Evolutionary conservation across 2,113 vertebrate species (phyloP).

Genomic region (Prunella fulvescens): DNA sequence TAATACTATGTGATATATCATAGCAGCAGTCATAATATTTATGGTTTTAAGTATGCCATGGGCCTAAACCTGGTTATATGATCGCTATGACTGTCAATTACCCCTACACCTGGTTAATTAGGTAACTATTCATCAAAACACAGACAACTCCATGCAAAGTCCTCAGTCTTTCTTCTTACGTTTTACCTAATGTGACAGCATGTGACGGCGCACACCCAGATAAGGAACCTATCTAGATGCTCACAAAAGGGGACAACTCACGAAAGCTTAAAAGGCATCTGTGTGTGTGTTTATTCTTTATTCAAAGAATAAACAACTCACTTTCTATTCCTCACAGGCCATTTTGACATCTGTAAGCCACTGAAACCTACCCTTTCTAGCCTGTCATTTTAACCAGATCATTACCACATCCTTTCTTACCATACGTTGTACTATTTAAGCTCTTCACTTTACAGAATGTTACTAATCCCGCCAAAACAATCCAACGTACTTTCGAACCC

Average conservation of each 20-base stretch:
- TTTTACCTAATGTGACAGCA: neutral
- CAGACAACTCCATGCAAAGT: neutral
- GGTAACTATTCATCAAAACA: neutral
- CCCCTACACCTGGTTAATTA: neutral
- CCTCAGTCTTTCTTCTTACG: accelerated
- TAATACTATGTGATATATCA: neutral
- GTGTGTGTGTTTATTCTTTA: neutral
- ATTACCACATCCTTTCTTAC: neutral
- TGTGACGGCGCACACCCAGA: no score
- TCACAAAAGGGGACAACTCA: neutral
- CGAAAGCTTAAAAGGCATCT: neutral
- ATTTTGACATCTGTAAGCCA: neutral
- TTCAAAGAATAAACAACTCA: neutral
- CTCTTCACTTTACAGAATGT: neutral
- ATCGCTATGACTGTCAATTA: neutral
- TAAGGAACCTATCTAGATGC: neutral
- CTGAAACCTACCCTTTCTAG: neutral
- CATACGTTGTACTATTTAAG: accelerated
- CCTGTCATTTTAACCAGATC: neutral
- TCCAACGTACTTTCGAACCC: neutral
- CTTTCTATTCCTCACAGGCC: accelerated
- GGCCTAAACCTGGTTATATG: neutral
- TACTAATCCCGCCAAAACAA: neutral
- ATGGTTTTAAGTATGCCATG: neutral
- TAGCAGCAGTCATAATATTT: neutral